phyloP scores from a whole-genome alignment of 2,888 invertebrate genomes.

The Globia sparganii region DNA sequence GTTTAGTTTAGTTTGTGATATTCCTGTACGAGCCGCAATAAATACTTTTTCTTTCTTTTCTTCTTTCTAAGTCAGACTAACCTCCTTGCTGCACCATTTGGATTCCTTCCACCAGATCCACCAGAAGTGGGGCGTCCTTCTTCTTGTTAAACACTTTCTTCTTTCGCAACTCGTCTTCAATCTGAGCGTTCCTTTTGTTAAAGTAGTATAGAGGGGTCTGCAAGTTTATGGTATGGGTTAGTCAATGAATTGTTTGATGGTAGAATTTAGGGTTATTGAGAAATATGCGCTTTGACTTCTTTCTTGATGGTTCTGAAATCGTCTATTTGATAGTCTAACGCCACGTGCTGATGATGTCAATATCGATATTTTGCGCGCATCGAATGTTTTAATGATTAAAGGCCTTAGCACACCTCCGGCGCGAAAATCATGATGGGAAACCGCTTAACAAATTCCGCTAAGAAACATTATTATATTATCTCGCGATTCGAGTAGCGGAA shows the following conservation, averaged over 20 bases:
- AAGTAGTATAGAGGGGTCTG: conserved; percentile 80
- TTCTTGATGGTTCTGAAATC: neutral
- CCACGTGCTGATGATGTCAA: neutral
- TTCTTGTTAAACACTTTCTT: conserved; percentile 79
- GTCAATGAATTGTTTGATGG: neutral
- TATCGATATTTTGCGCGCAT: neutral
- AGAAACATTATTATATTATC: no score
- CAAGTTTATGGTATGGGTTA: conserved; percentile 36
- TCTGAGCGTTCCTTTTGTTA: conserved; percentile 76
- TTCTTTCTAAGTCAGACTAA: no score
- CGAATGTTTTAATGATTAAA: neutral
- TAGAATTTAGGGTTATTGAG: neutral
- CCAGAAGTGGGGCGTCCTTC: conserved; percentile 69
- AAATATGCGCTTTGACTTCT: neutral
- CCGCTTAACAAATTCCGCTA: no score
- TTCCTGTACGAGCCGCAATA: no score
- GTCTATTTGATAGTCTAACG: neutral
- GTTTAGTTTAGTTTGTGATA: no score
- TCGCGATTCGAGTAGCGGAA: no score
- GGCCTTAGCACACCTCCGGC: no score
- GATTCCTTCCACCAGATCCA: conserved; percentile 76
- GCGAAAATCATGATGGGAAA: no score
- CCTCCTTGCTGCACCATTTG: conserved; percentile 82
- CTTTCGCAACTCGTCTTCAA: conserved; percentile 80
- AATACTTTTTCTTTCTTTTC: no score